These are phyloP conservation scores for Nomada ruficornis DNA, from an alignment of 2,888 invertebrate species.

Conservation along the genomic window DNA sequence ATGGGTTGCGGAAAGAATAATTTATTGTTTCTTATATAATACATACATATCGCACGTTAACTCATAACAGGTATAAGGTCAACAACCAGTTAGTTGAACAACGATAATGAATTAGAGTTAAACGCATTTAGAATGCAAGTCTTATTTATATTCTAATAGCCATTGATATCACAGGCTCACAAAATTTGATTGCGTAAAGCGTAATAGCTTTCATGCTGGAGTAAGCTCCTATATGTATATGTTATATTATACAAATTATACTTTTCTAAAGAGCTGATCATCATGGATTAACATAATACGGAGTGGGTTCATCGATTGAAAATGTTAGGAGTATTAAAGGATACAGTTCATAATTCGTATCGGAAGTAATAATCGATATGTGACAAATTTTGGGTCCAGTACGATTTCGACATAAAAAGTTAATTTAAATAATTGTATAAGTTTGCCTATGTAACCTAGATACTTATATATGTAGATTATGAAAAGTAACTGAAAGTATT, in stretches of 20 bases:
- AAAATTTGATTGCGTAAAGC: neutral
- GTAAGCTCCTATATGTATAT: neutral
- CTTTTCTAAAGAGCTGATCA: too few species aligned
- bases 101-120: conserved; percentile 39
- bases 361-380: neutral
- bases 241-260: too few species aligned
- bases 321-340: neutral
- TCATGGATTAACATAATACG: neutral
- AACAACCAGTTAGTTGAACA: conserved; percentile 31
- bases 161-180: too few species aligned
- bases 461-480: neutral
- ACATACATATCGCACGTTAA: neutral
- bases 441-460: neutral
- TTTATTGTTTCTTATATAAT: conserved; percentile 28
- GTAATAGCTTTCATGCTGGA: neutral
- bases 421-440: neutral
- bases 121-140: conserved; percentile 7
- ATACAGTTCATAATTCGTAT: neutral
- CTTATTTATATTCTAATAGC: neutral
- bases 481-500: neutral
- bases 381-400: neutral
- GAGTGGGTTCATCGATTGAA: neutral
- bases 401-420: neutral
- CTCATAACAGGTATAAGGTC: conserved; percentile 34
- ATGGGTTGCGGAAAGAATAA: neutral